Evolutionary conservation across 1,140 invertebrate species (phyloP).

Genomic region (Steinernema feltiae): DNA sequence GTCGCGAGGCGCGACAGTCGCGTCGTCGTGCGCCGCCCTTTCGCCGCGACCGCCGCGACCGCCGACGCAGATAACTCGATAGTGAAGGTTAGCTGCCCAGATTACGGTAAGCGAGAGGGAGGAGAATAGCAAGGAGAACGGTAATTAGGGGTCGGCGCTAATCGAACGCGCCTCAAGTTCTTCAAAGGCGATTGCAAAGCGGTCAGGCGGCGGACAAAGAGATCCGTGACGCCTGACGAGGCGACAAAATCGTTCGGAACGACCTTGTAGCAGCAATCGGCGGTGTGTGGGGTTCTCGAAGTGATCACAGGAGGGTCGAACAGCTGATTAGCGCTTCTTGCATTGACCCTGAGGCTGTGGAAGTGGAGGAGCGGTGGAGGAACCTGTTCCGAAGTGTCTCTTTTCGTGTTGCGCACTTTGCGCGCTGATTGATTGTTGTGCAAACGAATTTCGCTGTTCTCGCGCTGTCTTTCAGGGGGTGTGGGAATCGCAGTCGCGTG

Average conservation of each 20-base stretch:
- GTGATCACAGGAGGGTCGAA: not conserved
- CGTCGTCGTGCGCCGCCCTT: not conserved
- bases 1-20: not conserved
- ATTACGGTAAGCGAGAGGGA: not conserved
- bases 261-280: not conserved
- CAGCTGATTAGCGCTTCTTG: not conserved
- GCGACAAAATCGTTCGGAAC: too few species aligned
- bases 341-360: not conserved
- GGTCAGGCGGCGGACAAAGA: too few species aligned
- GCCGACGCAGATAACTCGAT: not conserved
- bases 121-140: not conserved
- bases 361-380: not conserved
- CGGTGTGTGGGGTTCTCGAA: not conserved
- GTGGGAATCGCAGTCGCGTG: too few species aligned
- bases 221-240: too few species aligned
- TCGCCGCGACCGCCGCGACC: not conserved
- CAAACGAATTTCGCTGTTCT: not conserved
- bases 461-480: not conserved
- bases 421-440: not conserved
- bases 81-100: not conserved
- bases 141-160: not conserved
- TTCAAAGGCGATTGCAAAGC: too few species aligned
- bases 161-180: too few species aligned
- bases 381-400: constrained; percentile 13
- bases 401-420: not conserved